Percentiles rank a stretch among this genome's conserved stretches.
These are phyloP conservation scores for Magallana angulata DNA, from an alignment of 1,140 invertebrate species.

Conservation along the genomic window DNA sequence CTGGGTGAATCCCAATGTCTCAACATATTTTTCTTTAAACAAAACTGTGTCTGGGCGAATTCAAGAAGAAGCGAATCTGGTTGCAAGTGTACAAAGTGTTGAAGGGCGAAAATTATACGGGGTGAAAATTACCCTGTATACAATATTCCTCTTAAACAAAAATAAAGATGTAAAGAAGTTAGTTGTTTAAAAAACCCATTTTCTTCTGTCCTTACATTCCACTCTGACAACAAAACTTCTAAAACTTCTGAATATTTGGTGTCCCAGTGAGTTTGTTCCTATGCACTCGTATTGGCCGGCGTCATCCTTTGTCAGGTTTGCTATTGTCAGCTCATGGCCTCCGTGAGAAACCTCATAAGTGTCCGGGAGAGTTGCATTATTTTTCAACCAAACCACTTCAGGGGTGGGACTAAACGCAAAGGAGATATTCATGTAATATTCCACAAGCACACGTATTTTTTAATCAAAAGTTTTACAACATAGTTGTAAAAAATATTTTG, in stretches of 20 bases:
- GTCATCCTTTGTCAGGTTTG: constrained; percentile 67
- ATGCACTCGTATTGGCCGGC: constrained; percentile 74
- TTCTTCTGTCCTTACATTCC: constrained; percentile 67
- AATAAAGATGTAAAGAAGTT: too few relatives aligned
- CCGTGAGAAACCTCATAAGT: constrained; percentile 64
- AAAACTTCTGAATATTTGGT: constrained; percentile 59
- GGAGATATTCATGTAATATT: neutral
- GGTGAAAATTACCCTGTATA: too few relatives aligned
- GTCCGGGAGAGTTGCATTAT: constrained; percentile 57
- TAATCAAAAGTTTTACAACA: neutral
- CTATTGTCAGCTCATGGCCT: constrained; percentile 73
- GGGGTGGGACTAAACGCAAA: constrained; percentile 69
- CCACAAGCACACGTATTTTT: neutral
- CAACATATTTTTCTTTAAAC: too few relatives aligned
- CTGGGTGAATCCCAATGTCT: too few relatives aligned
- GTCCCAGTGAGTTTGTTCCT: constrained; percentile 67
- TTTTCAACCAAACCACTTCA: constrained; percentile 70
- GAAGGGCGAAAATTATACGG: too few relatives aligned
- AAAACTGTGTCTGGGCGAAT: too few relatives aligned
- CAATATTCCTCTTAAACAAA: too few relatives aligned
- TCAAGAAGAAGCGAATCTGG: too few relatives aligned
- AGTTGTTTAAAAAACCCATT: neutral
- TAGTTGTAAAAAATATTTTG: neutral
- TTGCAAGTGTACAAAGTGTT: too few relatives aligned
- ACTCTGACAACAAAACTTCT: constrained; percentile 67